Evolutionary conservation across 2,113 vertebrate species (phyloP), one percentile per base, ranked within the genome.

Genomic region (Etheostoma cragini): DNA sequence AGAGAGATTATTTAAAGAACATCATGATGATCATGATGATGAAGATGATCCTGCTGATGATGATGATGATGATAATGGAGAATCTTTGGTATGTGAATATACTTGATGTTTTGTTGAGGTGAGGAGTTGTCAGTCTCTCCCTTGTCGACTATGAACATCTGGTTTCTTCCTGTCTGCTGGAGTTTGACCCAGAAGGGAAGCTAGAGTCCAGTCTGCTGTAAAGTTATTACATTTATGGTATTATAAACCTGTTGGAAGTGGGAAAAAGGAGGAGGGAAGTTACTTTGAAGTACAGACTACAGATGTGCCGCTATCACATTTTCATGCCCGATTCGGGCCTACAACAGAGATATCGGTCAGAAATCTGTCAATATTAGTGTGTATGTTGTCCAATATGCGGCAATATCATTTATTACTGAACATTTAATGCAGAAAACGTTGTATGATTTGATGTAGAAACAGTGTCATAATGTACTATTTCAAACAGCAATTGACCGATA

Each of bases 171-270:
- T 5, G 53, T 33, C 26, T 50, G 47, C 12, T 64, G 76, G 58
- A 74, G 50, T 74, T 83, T 56, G 69, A 83, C 72, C 56, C 30
- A n/a, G 61, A 4, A 52, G 45, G 24, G 1, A 63, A 62, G 52
- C 17, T 8, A 8, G 45, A 54, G 65, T 61, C 47, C 38, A 49
- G 33, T 5, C 21, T 5, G 35, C 26, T 8, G 35, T 45, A 26
- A 8, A 30, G 8, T 12, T 3, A 67, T 1, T 21, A 16, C 19
- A 2, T 54, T 42, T 38, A 38, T 38, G 3, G 56, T 4, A 3
- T 46, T 58, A 30, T 63, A 67, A 53, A 76, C 21, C 57, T 38
- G 30, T 5, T 42, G 47, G 15, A 8, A 6, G 47, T 7, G 24
- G 17, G 6, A 4, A 42, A 5, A 66, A 2, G 45, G 14, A 1